A percentile compares a stretch with the other conserved stretches of the same genome.
phyloP scores from a whole-genome alignment of 2,888 invertebrate species.

The Isotomurus palustris region DNA sequence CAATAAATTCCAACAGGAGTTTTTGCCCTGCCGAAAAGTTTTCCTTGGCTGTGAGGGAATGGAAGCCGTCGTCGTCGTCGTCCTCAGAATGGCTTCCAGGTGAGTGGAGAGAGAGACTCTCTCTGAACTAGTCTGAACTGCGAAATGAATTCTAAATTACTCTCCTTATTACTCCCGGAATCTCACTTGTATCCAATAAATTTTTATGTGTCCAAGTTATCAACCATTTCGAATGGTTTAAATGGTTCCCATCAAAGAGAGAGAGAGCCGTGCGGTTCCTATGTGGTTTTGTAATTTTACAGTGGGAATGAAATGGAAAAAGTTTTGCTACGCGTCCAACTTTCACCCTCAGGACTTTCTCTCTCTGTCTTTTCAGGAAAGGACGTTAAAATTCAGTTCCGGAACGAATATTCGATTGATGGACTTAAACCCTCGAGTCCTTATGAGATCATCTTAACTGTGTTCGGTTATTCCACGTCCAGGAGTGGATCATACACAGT shows the following conservation, averaged over 20 bases:
- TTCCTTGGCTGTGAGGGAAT: constrained; percentile 37
- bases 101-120: constrained; percentile 12
- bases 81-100: constrained; percentile 30
- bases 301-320: too few relatives aligned
- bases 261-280: too few relatives aligned
- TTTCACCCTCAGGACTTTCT: background rate
- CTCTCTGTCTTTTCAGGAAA: constrained; percentile 28
- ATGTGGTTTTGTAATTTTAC: too few relatives aligned
- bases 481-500: constrained; percentile 37
- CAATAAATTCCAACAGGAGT: constrained; percentile 35
- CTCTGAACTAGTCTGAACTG: too few relatives aligned
- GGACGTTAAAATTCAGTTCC: constrained; percentile 40
- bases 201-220: background rate
- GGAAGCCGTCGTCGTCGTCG: too few relatives aligned
- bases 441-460: constrained; percentile 38
- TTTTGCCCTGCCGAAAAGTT: constrained; percentile 40
- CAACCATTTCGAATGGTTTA: background rate
- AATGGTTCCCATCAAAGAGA: constrained; percentile 1
- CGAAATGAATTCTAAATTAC: background rate
- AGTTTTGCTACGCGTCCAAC: too few relatives aligned
- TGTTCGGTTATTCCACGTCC: constrained; percentile 39
- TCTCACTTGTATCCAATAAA: background rate
- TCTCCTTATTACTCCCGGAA: too few relatives aligned
- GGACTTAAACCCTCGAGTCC: constrained; percentile 40
- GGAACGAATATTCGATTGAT: constrained; percentile 38